Base-by-base conservation (phyloP, 2,888 invertebrate genomes). In the Gymnoscelis rufifasciata region DNA sequence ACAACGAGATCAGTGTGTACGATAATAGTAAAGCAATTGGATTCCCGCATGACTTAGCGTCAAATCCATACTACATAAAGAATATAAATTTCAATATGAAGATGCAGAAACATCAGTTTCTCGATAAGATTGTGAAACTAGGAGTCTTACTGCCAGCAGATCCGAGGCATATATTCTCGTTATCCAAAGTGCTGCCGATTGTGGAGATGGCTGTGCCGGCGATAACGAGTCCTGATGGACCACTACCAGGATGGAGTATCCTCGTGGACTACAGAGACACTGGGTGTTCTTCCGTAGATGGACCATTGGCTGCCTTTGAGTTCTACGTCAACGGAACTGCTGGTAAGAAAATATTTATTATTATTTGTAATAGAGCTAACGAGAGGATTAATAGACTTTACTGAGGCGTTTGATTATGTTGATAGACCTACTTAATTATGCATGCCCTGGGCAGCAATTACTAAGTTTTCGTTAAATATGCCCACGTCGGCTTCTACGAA, bases 251-350 rank as follows among this genome's bases (percentile, higher is more conserved):
- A n/a, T 93, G 93, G 90, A 90, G 88, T 43, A 91, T 95, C 45
- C 81, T 90, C 38, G 90, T 94, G 1, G 90, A 92, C 50, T 91
- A 92, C 59, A 83, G 93, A 52, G 94, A 95, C 64, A 93, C 94
- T 0, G 89, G 90, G 39, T 94, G 94, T 69, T 94, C 94, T 15
- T 94, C 95, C 2, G 92, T 92, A 0, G 90, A 91, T 60, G 95
- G 95, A 0, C 93, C 95, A 0, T 80, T 95, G 40, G 93, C 93
- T 5, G 94, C 95, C 14, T 93, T 95, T 69, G 93, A 95, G 56
- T 92, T 94, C 64, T 92, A 92, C 74, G 90, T 90, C 59, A 91
- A 92, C 59, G 89, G 90, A 51, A 89, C 90, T 38, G 91, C 91
- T 77, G 92, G 93, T 92, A 74, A 88, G 45, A 7, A 15, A 3